Base-by-base conservation (phyloP, 2,888 invertebrate species). In the Pristionchus fissidentatus region DNA sequence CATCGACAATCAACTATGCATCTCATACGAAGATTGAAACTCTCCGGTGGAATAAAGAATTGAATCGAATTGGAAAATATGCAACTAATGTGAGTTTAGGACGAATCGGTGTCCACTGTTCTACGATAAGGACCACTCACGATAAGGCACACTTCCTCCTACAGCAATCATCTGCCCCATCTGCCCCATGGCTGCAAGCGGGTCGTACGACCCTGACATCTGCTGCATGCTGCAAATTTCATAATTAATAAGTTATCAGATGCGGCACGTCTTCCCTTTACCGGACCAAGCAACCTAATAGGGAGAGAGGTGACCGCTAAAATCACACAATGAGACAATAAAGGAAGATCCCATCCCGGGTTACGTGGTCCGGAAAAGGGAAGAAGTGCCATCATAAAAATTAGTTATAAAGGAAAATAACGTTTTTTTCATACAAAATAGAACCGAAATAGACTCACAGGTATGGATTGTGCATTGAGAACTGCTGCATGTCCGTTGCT, bases 361-460 rank as follows among this genome's bases (percentile, higher is more conserved):
- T n/a, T n/a, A n/a, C n/a, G n/a, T n/a, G n/a, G n/a, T n/a, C n/a
- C n/a, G n/a, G n/a, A n/a, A n/a, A n/a, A n/a, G n/a, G n/a, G n/a
- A n/a, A n/a, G n/a, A n/a, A n/a, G n/a, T n/a, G n/a, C n/a, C n/a
- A n/a, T n/a, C n/a, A n/a, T n/a, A n/a, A n/a, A n/a, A n/a, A n/a
- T n/a, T n/a, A n/a, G n/a, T n/a, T n/a, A n/a, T n/a, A n/a, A n/a
- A n/a, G n/a, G n/a, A n/a, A n/a, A n/a, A n/a, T n/a, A n/a, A n/a
- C n/a, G n/a, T n/a, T n/a, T n/a, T n/a, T n/a, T n/a, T n/a, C n/a
- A n/a, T n/a, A n/a, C n/a, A n/a, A n/a, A n/a, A n/a, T n/a, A n/a
- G n/a, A n/a, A n/a, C n/a, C n/a, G n/a, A n/a, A 46, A 15, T 46
- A 38, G n/a, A 66, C 66, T 66, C 66, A 66, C 66, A 66, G n/a